Evolutionary conservation across 2,888 invertebrate genomes (phyloP), one percentile per base, ranked within the genome.

Genomic region (Ophion ventricosus): DNA sequence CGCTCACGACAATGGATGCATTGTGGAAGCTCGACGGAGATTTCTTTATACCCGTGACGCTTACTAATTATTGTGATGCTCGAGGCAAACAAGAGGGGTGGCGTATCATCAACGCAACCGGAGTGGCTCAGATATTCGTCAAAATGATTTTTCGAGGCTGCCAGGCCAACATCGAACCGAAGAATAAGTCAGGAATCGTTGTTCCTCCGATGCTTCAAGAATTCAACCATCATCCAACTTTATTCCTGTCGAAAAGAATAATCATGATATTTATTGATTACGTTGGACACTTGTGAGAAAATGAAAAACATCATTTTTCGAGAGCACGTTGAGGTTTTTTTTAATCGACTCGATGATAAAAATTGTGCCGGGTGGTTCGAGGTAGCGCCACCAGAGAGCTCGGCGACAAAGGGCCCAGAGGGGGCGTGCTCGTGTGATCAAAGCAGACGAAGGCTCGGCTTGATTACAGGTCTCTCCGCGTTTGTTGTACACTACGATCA

Each of bases 21-120:
- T 79, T 82, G 70, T 84, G 20, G 11, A 56, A 49, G 3, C 49
- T 49, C 49, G 49, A 74, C 43, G 20, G 67, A 54, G 75, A 75
- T 79, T 61, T 20, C 57, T 35, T 61, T 67, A 40, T 74, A 66
- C 59, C 56, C 72, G 35, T 66, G 75, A 75, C 66, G 25, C 66
- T 79, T 76, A 66, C 72, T 66, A 82, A 84, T 82, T 76, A 75
- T 67, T 66, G 74, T 57, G 81, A 75, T 81, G 54, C 74, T 66
- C 26, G 61, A 29, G 57, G 49, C 59, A 67, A 61, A 49, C 40
- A 20, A 20, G 25, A 35, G 2, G 11, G 11, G 3, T 14, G 43
- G 43, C 14, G 43, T 1, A 1, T 11, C 1, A 43, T 2, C 49
- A 40, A 1, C 10, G 49, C 49, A 17, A 14, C 17, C 49, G 14